Percentiles rank a stretch among this genome's conserved stretches.
Conservation (phyloP, 2,113 vertebrate genomes). For the Mustela nigripes region DNA sequence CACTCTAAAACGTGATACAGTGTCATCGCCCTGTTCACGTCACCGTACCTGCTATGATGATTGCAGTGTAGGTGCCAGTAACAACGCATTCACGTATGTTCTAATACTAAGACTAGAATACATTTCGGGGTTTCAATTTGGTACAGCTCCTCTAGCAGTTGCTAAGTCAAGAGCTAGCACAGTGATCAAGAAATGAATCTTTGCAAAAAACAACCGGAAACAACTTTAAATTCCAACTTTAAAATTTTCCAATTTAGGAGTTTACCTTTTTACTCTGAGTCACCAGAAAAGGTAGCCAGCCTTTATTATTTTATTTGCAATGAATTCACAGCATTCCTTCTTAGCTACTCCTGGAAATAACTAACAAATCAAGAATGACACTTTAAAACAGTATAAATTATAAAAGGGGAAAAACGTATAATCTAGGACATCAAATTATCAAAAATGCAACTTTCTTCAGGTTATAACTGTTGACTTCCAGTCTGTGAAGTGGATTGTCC, state of each 20-base stretch:
- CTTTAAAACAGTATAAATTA: background rate
- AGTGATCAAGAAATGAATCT: constrained; percentile 47
- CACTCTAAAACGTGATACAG: background rate
- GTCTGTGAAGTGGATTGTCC: constrained; percentile 20
- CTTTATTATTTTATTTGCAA: background rate
- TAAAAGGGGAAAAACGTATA: background rate
- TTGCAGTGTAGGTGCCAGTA: constrained; percentile 9
- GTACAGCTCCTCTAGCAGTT: background rate
- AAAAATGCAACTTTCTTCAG: constrained; percentile 51
- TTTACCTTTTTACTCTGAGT: background rate
- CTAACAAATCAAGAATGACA: constrained; percentile 5
- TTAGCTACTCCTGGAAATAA: constrained; percentile 35
- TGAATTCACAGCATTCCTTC: background rate
- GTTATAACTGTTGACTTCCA: constrained; percentile 26
- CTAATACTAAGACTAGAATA: background rate
- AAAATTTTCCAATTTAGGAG: background rate
- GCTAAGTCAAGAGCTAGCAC: constrained; percentile 71
- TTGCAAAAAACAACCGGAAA: background rate
- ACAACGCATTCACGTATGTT: background rate
- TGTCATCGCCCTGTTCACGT: background rate
- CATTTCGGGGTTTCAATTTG: background rate
- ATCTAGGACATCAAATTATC: background rate
- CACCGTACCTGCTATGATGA: constrained; percentile 18
- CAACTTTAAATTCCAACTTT: constrained; percentile 26
- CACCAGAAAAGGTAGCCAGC: constrained; percentile 7